phyloP scores from a whole-genome alignment of 1,140 invertebrate genomes.

The Pogonomyrmex barbatus region DNA sequence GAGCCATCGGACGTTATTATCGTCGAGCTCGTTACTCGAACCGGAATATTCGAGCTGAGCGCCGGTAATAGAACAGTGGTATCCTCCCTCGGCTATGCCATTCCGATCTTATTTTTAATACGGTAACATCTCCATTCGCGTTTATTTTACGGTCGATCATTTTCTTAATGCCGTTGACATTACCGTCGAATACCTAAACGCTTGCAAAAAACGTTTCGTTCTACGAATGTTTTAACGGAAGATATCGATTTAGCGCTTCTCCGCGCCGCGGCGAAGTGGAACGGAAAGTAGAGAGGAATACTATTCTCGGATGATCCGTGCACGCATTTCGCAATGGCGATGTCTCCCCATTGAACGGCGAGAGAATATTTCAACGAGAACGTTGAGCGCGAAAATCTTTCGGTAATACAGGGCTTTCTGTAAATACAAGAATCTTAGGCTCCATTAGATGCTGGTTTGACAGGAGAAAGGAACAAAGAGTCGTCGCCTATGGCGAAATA shows the following conservation, averaged over 20 bases:
- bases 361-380: background rate
- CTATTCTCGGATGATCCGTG: conserved; percentile 14
- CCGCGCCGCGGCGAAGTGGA: background rate
- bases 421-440: background rate
- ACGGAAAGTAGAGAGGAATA: background rate
- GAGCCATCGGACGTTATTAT: conserved; percentile 55
- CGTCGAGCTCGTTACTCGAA: conserved; percentile 40
- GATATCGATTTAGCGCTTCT: conserved; percentile 24
- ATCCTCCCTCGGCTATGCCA: background rate
- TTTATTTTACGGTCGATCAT: conserved; percentile 7
- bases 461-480: conserved; percentile 19
- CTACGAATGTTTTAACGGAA: background rate
- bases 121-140: background rate
- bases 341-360: background rate
- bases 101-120: conserved; percentile 16
- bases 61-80: conserved; percentile 19
- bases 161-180: background rate
- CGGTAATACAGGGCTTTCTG: background rate
- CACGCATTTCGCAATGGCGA: conserved; percentile 17
- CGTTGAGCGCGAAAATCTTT: background rate
- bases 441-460: conserved; percentile 28
- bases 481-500: conserved; percentile 15
- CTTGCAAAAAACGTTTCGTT: conserved; percentile 1
- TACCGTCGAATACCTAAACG: background rate
- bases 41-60: conserved; percentile 17